Conservation (phyloP, 2,113 vertebrate species). For the Stegostoma tigrinum region DNA sequence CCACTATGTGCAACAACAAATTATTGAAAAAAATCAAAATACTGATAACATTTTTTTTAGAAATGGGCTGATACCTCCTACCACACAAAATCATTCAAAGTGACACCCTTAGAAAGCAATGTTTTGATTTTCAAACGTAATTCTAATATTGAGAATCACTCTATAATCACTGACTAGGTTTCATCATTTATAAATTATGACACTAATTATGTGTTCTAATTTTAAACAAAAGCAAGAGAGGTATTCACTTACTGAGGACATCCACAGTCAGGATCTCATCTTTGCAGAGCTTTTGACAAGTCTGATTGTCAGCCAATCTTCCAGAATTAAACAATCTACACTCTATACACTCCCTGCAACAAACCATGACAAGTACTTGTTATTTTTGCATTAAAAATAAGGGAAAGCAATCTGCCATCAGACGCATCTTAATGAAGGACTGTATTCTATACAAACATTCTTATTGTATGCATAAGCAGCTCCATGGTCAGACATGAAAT, state of each 20-base stretch:
- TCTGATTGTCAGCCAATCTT: slow-evolving; percentile 81
- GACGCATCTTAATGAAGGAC: not conserved
- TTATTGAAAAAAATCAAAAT: too few relatives aligned
- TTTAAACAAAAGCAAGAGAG: not conserved
- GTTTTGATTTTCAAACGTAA: not conserved
- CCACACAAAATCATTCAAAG: too few relatives aligned
- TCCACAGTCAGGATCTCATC: slow-evolving; percentile 84
- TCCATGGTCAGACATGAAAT: not conserved
- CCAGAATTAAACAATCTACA: slow-evolving; percentile 79
- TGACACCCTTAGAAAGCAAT: too few relatives aligned
- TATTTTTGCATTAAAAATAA: not conserved
- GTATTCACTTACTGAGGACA: slow-evolving; percentile 65
- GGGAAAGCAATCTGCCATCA: not conserved
- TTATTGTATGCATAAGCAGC: not conserved
- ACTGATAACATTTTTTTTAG: too few relatives aligned
- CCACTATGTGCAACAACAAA: too few relatives aligned
- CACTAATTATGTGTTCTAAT: not conserved
- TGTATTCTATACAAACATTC: not conserved
- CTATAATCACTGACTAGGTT: not conserved
- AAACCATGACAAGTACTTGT: not conserved
- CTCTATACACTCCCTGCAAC: slow-evolving; percentile 84
- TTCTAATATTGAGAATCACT: not conserved
- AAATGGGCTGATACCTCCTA: too few relatives aligned
- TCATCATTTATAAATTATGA: not conserved
- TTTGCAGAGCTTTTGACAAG: slow-evolving; percentile 86